phyloP scores from a whole-genome alignment of 2,113 vertebrate genomes.

The Channa argus region DNA sequence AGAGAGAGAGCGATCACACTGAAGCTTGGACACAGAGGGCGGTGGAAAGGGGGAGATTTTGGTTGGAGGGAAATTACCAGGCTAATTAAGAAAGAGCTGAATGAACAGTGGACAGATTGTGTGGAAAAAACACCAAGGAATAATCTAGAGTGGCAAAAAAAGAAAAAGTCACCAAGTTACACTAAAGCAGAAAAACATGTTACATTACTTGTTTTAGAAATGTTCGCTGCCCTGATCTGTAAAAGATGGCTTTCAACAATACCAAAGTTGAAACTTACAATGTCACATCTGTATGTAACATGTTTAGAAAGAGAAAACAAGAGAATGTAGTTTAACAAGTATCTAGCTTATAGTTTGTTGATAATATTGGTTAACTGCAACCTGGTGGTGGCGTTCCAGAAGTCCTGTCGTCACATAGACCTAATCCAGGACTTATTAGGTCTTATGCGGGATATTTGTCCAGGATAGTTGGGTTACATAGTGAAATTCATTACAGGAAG shows the following conservation, averaged over 20 bases:
- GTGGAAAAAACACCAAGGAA: conserved; percentile 20
- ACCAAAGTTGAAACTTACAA: conserved; percentile 13
- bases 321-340: conserved; percentile 19
- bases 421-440: too few species aligned
- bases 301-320: conserved; percentile 17
- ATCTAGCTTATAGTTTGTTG: conserved; percentile 7
- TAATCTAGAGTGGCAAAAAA: conserved; percentile 1
- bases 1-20: conserved; percentile 51
- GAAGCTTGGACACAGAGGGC: conserved; percentile 52
- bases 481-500: too few species aligned
- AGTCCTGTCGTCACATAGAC: neutral
- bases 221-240: neutral
- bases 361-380: conserved; percentile 12
- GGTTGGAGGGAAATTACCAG: conserved; percentile 56
- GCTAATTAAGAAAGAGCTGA: conserved; percentile 29
- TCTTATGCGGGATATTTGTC: too few species aligned
- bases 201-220: neutral
- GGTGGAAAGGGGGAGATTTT: conserved; percentile 28
- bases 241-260: conserved; percentile 15
- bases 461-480: too few species aligned
- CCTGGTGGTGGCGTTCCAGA: neutral
- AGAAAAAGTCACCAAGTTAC: neutral
- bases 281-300: neutral
- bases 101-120: conserved; percentile 38
- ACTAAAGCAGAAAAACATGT: neutral